Evolutionary conservation across 1,140 invertebrate genomes (phyloP), one percentile per base, ranked within the genome.

Genomic region (Rhagoletis pomonella): DNA sequence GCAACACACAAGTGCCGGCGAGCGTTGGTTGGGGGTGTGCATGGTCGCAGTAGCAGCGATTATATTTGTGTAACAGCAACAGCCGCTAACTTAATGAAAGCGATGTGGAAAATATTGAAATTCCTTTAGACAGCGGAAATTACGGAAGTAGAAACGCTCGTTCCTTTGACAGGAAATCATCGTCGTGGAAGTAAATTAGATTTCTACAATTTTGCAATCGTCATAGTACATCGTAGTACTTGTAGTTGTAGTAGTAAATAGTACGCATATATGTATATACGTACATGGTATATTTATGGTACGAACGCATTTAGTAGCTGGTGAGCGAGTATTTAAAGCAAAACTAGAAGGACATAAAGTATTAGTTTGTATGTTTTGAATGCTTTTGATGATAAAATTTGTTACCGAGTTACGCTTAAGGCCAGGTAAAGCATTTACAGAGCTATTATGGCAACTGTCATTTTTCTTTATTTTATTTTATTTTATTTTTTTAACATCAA

Each of bases 151-250:
- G 87, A 88, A 87, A 73, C 59, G 88, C 84, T 81, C 73, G 73
- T 81, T 90, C 90, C 90, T 88, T 89, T 88, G 89, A 89, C 90
- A 92, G 91, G 91, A 92, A 92, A 92, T 92, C 91, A 92, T 89
- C 89, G 90, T 90, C 90, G 88, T 90, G 91, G 87, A 91, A 90
- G 90, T 91, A 92, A 92, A 92, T 92, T 92, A 92, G 91, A 92
- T 92, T 92, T 85, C 84, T 73, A 77, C 65, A 77, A 81, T 73
- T 81, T 81, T 47, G 19, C 5, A 55, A 55, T 81, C n/a, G 47
- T 55, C 19, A 10, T 55, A 55, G 17, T 4, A n/a, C n/a, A n/a
- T n/a, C n/a, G n/a, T n/a, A n/a, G n/a, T n/a, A n/a, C n/a, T n/a
- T n/a, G n/a, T n/a, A n/a, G n/a, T n/a, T n/a, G n/a, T n/a, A n/a